A percentile compares a stretch with the other conserved stretches of the same genome.
Evolutionary conservation across 2,113 vertebrate genomes (phyloP).

Genomic region (Chroicocephalus ridibundus): DNA sequence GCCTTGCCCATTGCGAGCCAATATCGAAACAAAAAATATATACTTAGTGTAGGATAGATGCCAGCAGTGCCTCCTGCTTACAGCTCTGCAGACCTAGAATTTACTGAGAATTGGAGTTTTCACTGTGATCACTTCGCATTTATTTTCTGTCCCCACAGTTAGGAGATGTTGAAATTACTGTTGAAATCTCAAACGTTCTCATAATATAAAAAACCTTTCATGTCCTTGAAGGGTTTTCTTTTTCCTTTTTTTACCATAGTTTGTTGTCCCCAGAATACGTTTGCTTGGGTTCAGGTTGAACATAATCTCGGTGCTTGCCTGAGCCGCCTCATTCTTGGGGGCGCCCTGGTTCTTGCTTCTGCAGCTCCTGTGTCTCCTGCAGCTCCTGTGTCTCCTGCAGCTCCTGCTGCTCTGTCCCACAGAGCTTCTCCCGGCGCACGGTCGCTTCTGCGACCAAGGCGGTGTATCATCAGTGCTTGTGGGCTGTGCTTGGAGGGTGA

Average conservation of each 20-base stretch:
- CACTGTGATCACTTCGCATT: not conserved
- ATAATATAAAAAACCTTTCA: not conserved
- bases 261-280: not conserved
- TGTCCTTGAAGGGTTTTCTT: not conserved
- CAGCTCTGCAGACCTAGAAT: not conserved
- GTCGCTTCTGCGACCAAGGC: not conserved
- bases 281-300: not conserved
- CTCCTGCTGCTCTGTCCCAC: not conserved
- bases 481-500: not conserved
- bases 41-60: not conserved
- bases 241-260: not conserved
- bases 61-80: not conserved
- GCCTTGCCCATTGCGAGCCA: not conserved
- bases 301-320: not conserved
- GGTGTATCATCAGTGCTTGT: not conserved
- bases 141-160: not conserved
- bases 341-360: not conserved
- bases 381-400: not conserved
- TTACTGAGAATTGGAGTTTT: not conserved
- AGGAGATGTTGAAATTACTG: not conserved
- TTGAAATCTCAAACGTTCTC: not conserved
- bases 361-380: not conserved
- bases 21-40: not conserved
- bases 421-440: not conserved
- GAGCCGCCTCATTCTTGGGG: not conserved